Base-by-base conservation (phyloP, 2,113 vertebrate species). In the Helogale parvula region DNA sequence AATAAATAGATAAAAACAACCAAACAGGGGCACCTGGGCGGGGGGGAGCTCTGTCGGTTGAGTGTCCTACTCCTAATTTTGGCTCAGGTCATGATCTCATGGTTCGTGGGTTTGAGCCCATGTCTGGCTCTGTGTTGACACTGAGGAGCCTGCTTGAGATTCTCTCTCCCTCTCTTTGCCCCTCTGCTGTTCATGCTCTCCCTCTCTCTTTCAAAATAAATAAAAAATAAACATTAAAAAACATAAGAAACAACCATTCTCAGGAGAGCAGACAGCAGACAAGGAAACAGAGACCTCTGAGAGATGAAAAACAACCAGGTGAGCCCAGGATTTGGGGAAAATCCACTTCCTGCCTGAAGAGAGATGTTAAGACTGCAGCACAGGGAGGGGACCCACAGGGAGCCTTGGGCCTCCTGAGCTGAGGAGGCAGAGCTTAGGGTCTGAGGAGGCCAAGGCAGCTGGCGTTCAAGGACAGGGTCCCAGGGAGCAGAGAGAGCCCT, bases 381-480 rank as follows among this genome's bases (percentile, higher is more conserved):
- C 5, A 2, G 8, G 16, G 14, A 1, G 5, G 3, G 15, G 14
- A 35, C 19, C 11, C 21, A 76, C 27, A 3, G 15, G 63, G 38
- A 50, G 27, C 23, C 69, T 33, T 23, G 25, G 50, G 29, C 41
- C 68, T 35, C n/a, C 71, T 4, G 35, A 81, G 35, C 10, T 74
- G 23, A 50, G 33, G 45, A 57, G 19, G 21, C 19, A 81, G 83
- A 80, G 10, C 31, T 85, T 54, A 13, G 71, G 66, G 6, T 47
- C 29, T 85, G 65, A 29, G 72, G 52, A 72, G 3, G 10, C 29
- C 35, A 27, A 82, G 38, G 52, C 38, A 85, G 38, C 35, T 52
- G 5, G 38, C 84, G 23, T 76, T 93, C 71, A 84, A 92, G n/a
- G 72, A 5, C 81, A 77, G 85, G 88, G 21, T 33, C 7, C 52